Percentiles rank a stretch among this genome's conserved stretches.
Evolutionary conservation across 2,797 vertebrate genomes (phyloP).

Genomic region (Platalea minor): DNA sequence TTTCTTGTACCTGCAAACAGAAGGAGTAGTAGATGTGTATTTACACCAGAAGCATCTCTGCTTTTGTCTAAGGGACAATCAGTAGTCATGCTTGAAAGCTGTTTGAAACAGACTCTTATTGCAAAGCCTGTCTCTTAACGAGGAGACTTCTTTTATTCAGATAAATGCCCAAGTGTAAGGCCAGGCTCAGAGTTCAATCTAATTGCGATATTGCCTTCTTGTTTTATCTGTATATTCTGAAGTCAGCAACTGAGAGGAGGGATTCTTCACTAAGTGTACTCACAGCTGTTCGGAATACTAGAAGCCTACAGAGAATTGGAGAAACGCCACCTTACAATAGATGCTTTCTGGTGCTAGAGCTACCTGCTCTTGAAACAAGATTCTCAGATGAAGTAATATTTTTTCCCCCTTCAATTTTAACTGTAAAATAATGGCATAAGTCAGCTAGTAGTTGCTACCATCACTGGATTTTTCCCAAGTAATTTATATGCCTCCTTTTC

Average conservation of each 20-base stretch:
- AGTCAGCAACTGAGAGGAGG: neutral
- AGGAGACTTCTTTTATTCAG: neutral
- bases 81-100: neutral
- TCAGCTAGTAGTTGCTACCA: neutral
- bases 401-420: neutral
- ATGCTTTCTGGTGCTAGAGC: neutral
- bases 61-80: neutral
- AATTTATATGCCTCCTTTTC: neutral
- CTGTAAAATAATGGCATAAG: neutral
- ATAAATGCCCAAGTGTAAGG: neutral
- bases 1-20: neutral
- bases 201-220: rapidly evolving
- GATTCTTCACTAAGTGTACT: neutral
- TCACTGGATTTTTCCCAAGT: neutral
- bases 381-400: neutral
- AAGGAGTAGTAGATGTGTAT: neutral
- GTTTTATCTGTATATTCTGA: neutral
- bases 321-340: neutral
- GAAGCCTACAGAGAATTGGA: neutral
- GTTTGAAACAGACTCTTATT: neutral
- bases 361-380: neutral
- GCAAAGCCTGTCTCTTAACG: neutral
- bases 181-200: neutral
- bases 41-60: neutral
- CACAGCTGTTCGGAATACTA: neutral